Base-by-base conservation (phyloP, 2,888 invertebrate species). In the Caenorhabditis becei region DNA sequence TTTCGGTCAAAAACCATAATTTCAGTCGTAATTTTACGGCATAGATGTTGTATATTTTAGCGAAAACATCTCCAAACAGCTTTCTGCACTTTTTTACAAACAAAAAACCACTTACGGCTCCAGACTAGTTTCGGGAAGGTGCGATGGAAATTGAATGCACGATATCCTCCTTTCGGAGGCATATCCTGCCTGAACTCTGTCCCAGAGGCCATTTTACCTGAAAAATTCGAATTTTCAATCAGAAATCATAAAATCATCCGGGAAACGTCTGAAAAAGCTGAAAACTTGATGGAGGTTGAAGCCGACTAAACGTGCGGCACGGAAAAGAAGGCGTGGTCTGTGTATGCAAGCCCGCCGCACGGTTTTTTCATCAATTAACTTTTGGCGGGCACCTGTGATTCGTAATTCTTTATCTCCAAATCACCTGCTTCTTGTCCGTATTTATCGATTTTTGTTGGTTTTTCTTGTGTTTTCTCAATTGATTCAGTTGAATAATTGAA, bases 81-180 rank as follows among this genome's bases (percentile, higher is more conserved):
- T 23, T 49, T 49, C n/a, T 26, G 0, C 14, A 14, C 26, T 47
- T 51, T 35, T 35, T 28, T 3, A 35, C 26, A 4, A 41, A 58
- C 20, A 49, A 37, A 51, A 62, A 65, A 62, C 23, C 65, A 85
- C 90, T 88, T 54, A 91, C 91, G 88, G 66, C 85, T 87, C 83
- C 89, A 87, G 41, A 89, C 84, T 24, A 85, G 78, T 77, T 90
- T 91, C 14, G 91, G 89, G 53, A 89, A 88, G 58, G 91, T 91
- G 69, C 91, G 89, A n/a, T 89, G 87, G 89, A 89, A 92, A 62
- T 92, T 90, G 82, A 97, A 95, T 23, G 95, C 94, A 84, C 94
- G 93, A 92, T 96, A 97, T 86, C 97, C 97, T 91, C 97, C 97
- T 70, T 94, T 92, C 82, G 97, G 97, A 90, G 97, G 97, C 94